phyloP scores from a whole-genome alignment of 2,888 invertebrate species.

The Pristionchus arcanus region DNA sequence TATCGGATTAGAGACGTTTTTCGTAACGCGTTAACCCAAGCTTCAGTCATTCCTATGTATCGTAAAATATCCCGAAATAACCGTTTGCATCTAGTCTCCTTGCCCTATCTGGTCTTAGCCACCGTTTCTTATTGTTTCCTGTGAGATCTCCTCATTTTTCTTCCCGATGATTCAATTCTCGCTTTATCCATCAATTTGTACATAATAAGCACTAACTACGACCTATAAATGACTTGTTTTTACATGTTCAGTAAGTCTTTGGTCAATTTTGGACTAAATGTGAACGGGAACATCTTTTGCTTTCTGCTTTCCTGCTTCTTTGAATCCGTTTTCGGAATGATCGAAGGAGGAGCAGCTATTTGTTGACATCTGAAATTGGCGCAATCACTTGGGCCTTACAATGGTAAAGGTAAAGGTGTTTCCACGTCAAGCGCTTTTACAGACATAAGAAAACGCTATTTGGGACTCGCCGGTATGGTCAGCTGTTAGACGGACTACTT shows the following conservation, averaged over 20 bases:
- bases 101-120: background rate
- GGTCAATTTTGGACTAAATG: background rate
- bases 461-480: too few species aligned
- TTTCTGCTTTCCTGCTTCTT: background rate
- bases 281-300: background rate
- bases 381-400: too few species aligned
- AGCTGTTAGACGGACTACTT: too few species aligned
- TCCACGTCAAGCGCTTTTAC: too few species aligned
- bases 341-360: background rate
- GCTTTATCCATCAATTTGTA: slow-evolving; percentile 27
- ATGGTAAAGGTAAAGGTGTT: too few species aligned
- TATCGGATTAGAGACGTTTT: slow-evolving; percentile 16
- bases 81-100: background rate
- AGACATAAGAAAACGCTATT: too few species aligned
- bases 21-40: background rate
- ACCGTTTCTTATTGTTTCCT: background rate
- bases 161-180: slow-evolving; percentile 5
- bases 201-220: slow-evolving; percentile 24
- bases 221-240: background rate
- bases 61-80: background rate
- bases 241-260: slow-evolving; percentile 10
- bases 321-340: background rate
- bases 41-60: background rate
- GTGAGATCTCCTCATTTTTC: background rate
- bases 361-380: background rate